Evolutionary conservation across 2,113 vertebrate species (phyloP).

Genomic region (Myrmecobius fasciatus): DNA sequence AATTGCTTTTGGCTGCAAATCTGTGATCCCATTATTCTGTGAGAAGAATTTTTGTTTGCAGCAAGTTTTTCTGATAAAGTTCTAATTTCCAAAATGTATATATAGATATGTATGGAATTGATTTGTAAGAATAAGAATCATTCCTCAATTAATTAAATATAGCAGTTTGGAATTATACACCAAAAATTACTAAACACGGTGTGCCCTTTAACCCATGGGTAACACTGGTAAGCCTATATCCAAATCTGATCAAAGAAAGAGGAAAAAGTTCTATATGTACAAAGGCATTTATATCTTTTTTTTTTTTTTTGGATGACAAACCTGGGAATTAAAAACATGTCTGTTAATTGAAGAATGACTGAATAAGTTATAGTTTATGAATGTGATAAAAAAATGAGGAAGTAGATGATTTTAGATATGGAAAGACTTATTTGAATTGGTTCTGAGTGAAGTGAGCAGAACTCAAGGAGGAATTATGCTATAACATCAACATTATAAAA

Average conservation of each 20-base stretch:
- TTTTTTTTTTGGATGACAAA: not conserved
- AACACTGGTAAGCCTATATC: not conserved
- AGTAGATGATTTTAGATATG: not conserved
- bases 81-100: no score
- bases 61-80: not conserved
- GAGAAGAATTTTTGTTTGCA: not conserved
- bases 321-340: not conserved
- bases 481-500: no score
- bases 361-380: not conserved
- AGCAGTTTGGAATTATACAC: not conserved
- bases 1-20: not conserved
- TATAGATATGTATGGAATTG: not conserved
- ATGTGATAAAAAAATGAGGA: not conserved
- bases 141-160: not conserved
- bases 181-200: not conserved
- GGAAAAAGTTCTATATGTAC: not conserved
- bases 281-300: not conserved
- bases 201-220: not conserved
- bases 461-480: not conserved
- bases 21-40: not conserved
- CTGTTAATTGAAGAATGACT: not conserved
- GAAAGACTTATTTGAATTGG: not conserved
- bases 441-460: not conserved
- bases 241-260: not conserved
- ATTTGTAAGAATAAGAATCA: not conserved